Evolutionary conservation across 2,888 invertebrate species (phyloP), one percentile per base, ranked within the genome.

Genomic region (Ectemnius lituratus): DNA sequence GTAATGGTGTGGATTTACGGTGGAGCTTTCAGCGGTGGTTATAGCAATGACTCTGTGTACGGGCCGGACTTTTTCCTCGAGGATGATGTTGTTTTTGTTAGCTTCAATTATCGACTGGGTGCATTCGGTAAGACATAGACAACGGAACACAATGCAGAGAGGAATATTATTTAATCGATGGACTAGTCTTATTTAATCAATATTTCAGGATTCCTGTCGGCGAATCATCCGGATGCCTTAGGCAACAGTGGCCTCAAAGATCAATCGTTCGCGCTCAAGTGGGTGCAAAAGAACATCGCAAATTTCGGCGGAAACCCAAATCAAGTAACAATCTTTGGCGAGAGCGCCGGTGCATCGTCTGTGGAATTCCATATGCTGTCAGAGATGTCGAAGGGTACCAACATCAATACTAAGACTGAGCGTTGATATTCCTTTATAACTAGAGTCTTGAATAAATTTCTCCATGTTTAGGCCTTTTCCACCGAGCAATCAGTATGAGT

Each of bases 201-300:
- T 4, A 4, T 27, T 0, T 84, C 95, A 74, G 79, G 79, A 60
- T 79, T 79, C 87, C 89, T 95, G 0, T 94, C 94, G 85, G 94
- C 95, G 0, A 94, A 93, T 28, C 95, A 95, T 79, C 92, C 92
- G 0, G 86, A 92, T 0, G 91, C 94, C 0, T 93, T 95, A 0
- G 94, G 94, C 1, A 96, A 95, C 88, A 93, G 92, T 73, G 95
- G 95, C 0, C 85, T 95, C 60, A 95, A 94, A 85, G 95, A 95
- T 91, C 95, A 95, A 90, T 90, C 92, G 8, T 90, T 94, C 62
- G 95, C 94, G 0, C 87, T 96, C 59, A 92, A 92, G 80, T 96
- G 95, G 95, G 89, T 95, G 0, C 93, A 93, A 70, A 88, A 92
- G 62, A 94, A 95, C 87, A 94, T 95, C 66, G 90, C 92, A 76